Base-by-base conservation (phyloP, 2,113 vertebrate species). In the Nibea albiflora region DNA sequence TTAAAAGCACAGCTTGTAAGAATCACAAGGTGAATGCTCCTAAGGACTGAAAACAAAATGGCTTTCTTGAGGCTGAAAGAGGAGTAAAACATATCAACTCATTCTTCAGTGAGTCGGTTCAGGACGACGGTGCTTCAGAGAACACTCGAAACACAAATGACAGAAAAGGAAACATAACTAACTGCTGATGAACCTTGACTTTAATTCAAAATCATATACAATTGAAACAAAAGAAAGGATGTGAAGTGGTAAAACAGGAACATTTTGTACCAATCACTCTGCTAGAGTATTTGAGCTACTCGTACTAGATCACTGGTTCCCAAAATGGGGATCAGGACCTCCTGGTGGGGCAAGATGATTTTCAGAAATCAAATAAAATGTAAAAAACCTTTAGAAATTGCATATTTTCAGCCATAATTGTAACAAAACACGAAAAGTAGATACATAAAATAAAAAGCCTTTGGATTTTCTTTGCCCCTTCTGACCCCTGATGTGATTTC, bases 1-100 rank as follows among this genome's bases (percentile, higher is more conserved):
- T 84, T 78, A 80, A 88, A 85, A 90, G 57, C 24, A 22, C 78
- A 64, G 47, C 63, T 80, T 81, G 44, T 61, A 69, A 58, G 69
- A 77, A 72, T 73, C 72, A 81, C 14, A 81, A 85, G 76, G 71
- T 77, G 61, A 81, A 63, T n/a, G 47, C 63, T 85, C 67, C 12
- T 17, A 62, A 82, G 76, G 17, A 78, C 47, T 62, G 62, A 60
- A 83, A 67, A 73, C 65, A 77, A 83, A 87, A 84, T 78, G 53
- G 14, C 54, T 77, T 72, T 74, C 24, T 78, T 71, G 20, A 65
- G 62, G n/a, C 66, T 50, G 16, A 28, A 75, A 56, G 63, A 73
- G 19, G 56, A 28, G 7, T 7, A 76, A 79, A 76, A 52, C 35
- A 56, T 53, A 39, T 54, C 66, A 73, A 22, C 28, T 62, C 60